Percentiles rank a stretch among this genome's conserved stretches.
Evolutionary conservation across 2,888 invertebrate species (phyloP).

Genomic region (Zaprionus bogoriensis): DNA sequence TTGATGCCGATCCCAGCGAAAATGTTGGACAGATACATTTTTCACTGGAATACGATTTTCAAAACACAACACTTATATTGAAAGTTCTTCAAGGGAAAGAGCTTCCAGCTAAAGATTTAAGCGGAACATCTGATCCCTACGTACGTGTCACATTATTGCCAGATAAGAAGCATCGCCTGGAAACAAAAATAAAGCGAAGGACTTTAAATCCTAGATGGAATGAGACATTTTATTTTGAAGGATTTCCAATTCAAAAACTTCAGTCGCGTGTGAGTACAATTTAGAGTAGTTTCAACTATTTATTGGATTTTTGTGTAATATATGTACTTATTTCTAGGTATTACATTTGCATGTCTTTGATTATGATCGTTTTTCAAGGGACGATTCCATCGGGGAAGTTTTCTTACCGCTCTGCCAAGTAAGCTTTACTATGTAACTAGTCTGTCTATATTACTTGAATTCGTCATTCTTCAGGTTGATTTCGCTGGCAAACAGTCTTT

Average conservation of each 20-base stretch:
- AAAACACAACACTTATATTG: slow-evolving; percentile 94
- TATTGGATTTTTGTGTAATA: background rate
- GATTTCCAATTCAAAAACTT: slow-evolving; percentile 95
- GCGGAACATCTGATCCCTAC: slow-evolving; percentile 96
- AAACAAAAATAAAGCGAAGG: slow-evolving; percentile 95
- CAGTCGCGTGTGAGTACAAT: slow-evolving; percentile 88
- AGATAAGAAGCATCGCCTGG: slow-evolving; percentile 95
- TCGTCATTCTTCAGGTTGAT: slow-evolving; percentile 83
- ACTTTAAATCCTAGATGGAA: slow-evolving; percentile 96
- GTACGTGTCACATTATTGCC: slow-evolving; percentile 94
- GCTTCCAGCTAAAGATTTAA: slow-evolving; percentile 95
- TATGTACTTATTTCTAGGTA: slow-evolving; percentile 83
- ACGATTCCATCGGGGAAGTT: slow-evolving; percentile 96
- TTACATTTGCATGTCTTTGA: slow-evolving; percentile 96
- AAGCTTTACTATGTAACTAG: slow-evolving; percentile 58
- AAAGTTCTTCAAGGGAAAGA: slow-evolving; percentile 97
- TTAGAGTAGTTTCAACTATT: no score
- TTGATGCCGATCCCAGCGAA: slow-evolving; percentile 95
- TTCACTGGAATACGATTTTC: slow-evolving; percentile 96
- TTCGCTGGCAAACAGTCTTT: slow-evolving; percentile 96
- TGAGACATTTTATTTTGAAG: slow-evolving; percentile 97
- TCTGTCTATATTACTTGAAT: background rate
- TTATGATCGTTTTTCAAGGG: slow-evolving; percentile 96
- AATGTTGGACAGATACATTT: slow-evolving; percentile 97
- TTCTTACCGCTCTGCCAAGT: slow-evolving; percentile 96